Evolutionary conservation across 2,113 vertebrate genomes (phyloP).

Genomic region (Cavia porcellus): DNA sequence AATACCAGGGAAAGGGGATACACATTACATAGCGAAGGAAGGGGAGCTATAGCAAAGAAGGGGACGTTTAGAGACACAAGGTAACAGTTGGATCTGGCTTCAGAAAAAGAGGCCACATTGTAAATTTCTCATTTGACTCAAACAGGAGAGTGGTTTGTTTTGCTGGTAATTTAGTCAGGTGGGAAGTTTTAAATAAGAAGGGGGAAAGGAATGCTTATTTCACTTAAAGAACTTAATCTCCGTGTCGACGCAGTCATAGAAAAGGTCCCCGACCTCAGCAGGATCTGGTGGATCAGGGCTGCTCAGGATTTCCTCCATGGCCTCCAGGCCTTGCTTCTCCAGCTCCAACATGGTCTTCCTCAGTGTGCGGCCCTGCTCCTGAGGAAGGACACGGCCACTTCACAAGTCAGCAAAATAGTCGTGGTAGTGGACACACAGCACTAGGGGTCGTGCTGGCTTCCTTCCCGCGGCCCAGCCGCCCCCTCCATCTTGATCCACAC

Average conservation of each 20-base stretch:
- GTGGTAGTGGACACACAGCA: background rate
- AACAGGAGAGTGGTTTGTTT: slow-evolving; percentile 64
- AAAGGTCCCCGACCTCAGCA: slow-evolving; percentile 91
- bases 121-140: slow-evolving; percentile 56
- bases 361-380: slow-evolving; percentile 89
- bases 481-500: background rate
- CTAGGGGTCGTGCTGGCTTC: background rate
- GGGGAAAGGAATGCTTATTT: slow-evolving; percentile 83
- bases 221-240: slow-evolving; percentile 93
- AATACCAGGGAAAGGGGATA: slow-evolving; percentile 39
- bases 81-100: slow-evolving; percentile 52
- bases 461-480: background rate
- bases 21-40: background rate
- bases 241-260: slow-evolving; percentile 93
- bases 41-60: slow-evolving; percentile 14
- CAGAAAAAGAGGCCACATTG: slow-evolving; percentile 27
- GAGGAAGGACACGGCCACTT: slow-evolving; percentile 56
- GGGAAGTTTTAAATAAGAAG: slow-evolving; percentile 77
- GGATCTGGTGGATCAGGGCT: slow-evolving; percentile 86
- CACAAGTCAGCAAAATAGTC: background rate
- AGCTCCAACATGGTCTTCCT: slow-evolving; percentile 90
- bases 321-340: slow-evolving; percentile 91
- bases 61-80: slow-evolving; percentile 48
- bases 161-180: slow-evolving; percentile 77
- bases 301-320: slow-evolving; percentile 90